Evolutionary conservation across 1,140 invertebrate species (phyloP).

Genomic region (Cotesia glomerata): DNA sequence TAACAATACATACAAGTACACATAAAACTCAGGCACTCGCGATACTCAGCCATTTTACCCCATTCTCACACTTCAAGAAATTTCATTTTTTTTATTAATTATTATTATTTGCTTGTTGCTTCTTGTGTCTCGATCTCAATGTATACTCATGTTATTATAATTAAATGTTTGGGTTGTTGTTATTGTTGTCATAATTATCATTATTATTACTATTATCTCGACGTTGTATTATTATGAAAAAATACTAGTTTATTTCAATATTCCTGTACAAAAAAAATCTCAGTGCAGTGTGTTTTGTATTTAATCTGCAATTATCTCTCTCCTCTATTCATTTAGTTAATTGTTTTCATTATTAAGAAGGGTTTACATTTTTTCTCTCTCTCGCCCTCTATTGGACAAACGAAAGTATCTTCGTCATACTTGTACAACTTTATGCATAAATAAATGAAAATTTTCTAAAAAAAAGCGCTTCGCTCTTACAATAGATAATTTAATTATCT

Average conservation of each 20-base stretch:
- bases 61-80: no score
- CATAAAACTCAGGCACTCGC: no score
- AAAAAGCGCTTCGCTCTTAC: no score
- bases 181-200: constrained; percentile 20
- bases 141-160: background rate
- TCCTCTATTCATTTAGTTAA: constrained; percentile 2
- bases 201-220: constrained; percentile 27
- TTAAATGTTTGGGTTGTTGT: constrained; percentile 22
- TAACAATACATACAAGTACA: no score
- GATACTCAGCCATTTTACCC: no score
- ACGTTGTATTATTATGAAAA: constrained; percentile 53
- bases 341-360: background rate
- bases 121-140: background rate
- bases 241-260: constrained; percentile 55
- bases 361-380: no score
- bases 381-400: no score
- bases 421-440: no score
- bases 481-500: no score
- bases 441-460: no score
- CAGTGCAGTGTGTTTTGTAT: constrained; percentile 31
- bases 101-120: background rate
- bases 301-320: constrained; percentile 16
- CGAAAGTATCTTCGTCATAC: no score
- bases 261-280: constrained; percentile 59
- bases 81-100: background rate